Evolutionary conservation across 2,888 invertebrate species (phyloP).

Genomic region (Cephus spinipes): DNA sequence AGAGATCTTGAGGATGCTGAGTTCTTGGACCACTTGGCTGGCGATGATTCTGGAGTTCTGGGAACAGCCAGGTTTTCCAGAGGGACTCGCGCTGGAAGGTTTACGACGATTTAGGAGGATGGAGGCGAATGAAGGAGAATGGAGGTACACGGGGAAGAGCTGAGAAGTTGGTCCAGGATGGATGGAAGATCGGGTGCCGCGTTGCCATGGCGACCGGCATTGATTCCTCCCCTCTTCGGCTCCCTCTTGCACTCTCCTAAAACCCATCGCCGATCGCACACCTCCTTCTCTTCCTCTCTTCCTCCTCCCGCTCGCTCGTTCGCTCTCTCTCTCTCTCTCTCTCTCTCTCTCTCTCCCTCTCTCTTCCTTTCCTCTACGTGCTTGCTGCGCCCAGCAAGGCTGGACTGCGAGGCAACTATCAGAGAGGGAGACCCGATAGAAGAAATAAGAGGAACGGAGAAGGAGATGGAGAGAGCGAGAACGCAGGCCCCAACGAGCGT

Average conservation of each 20-base stretch:
- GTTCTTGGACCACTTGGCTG: not conserved
- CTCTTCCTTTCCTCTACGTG: no score
- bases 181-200: constrained; percentile 58
- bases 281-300: constrained; percentile 26
- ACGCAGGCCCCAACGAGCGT: constrained; percentile 33
- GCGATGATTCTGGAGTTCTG: not conserved
- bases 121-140: constrained; percentile 24
- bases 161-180: constrained; percentile 42
- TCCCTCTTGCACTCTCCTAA: constrained; percentile 10
- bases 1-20: constrained; percentile 37
- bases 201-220: constrained; percentile 65
- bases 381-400: not conserved
- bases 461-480: not conserved
- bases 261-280: constrained; percentile 21
- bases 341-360: no score
- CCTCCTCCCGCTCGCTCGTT: no score
- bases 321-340: no score
- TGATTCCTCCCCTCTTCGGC: constrained; percentile 61
- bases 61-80: not conserved
- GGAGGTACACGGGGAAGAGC: constrained; percentile 31
- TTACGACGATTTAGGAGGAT: constrained; percentile 31
- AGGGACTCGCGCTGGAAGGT: constrained; percentile 14
- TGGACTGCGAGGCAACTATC: not conserved
- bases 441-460: constrained; percentile 9
- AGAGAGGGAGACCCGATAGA: not conserved